phyloP scores from a whole-genome alignment of 2,113 vertebrate genomes.

The Poeciliopsis prolifica region DNA sequence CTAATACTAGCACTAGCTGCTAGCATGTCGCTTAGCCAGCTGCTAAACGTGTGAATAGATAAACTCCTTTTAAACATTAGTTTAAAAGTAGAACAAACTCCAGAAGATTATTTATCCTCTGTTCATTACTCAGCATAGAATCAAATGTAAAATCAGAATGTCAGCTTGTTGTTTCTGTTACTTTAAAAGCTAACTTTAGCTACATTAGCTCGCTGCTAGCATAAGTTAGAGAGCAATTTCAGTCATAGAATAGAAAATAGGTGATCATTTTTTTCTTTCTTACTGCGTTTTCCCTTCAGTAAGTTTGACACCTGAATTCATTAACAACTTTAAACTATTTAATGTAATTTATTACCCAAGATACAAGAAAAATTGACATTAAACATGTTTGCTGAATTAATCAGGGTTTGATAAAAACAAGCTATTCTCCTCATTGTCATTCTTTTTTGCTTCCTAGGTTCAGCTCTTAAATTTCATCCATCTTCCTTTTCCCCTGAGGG shows the following conservation, averaged over 20 bases:
- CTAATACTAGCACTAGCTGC: neutral
- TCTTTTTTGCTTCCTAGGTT: neutral
- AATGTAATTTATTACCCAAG: neutral
- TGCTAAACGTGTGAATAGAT: neutral
- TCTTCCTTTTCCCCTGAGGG: conserved; percentile 6
- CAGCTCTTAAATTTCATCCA: neutral
- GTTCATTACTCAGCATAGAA: neutral
- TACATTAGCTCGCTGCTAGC: no score
- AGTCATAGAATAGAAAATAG: no score
- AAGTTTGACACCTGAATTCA: no score
- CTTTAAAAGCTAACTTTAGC: neutral
- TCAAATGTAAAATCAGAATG: neutral
- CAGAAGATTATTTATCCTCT: neutral
- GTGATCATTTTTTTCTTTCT: no score
- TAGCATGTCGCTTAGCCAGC: neutral
- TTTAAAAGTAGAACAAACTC: neutral
- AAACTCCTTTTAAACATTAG: neutral
- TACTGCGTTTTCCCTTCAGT: no score
- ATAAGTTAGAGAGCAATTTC: no score
- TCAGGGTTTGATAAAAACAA: neutral
- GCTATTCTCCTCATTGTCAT: neutral
- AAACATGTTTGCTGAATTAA: neutral
- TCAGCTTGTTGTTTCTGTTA: neutral
- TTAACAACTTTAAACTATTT: no score
- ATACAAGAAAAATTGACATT: neutral